Conservation (phyloP, 35 echinoderm and acorn worm genomes). For the Anneissia japonica region DNA sequence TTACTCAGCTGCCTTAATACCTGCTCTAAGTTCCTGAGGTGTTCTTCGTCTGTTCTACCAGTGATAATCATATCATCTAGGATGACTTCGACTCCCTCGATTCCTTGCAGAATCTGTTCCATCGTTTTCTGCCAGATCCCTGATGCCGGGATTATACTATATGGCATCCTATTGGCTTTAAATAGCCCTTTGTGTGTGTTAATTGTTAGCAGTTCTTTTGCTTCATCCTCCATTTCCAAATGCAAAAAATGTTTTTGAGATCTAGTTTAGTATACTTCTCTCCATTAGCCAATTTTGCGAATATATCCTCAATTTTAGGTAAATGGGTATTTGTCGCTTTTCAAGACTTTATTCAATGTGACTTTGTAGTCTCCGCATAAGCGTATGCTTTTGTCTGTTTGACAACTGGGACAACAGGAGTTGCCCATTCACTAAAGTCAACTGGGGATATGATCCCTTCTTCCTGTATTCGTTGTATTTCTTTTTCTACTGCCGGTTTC, state of each 20-base stretch:
- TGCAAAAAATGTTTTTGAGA: conserved; percentile 50
- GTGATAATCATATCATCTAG: conserved; percentile 7
- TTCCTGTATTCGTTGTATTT: no score
- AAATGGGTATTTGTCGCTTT: conserved; percentile 10
- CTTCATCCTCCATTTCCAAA: conserved; percentile 31
- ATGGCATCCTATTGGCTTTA: neutral
- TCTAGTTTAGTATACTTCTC: conserved; percentile 39
- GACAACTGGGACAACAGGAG: no score
- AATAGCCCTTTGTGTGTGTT: conserved; percentile 46
- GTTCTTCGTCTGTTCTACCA: neutral
- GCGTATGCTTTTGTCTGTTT: no score
- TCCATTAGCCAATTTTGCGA: conserved; percentile 30
- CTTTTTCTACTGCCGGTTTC: no score
- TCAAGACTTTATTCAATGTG: no score
- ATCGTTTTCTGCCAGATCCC: conserved; percentile 15
- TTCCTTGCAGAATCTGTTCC: neutral
- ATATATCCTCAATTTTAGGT: conserved; percentile 33
- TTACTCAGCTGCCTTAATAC: neutral
- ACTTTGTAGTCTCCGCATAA: no score
- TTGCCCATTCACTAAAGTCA: no score
- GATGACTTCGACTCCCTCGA: neutral
- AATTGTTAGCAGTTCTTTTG: conserved; percentile 38
- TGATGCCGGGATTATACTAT: neutral
- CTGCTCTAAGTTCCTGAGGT: neutral
- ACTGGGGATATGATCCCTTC: no score